These are phyloP conservation scores for Papilio protenor DNA, from an alignment of 2,888 invertebrate genomes.

Conservation along the genomic window DNA sequence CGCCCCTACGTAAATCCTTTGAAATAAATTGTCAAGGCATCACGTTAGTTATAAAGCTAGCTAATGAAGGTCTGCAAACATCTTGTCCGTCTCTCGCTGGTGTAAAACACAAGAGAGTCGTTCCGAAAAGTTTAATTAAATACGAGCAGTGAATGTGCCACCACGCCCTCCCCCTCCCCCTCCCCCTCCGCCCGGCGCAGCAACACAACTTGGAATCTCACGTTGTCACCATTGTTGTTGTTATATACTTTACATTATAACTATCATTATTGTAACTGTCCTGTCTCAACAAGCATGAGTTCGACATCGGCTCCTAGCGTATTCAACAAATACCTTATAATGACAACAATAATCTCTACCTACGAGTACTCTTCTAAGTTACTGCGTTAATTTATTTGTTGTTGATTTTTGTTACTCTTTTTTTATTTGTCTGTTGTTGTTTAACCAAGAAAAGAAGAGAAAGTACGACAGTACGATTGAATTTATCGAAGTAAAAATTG, in stretches of 20 bases:
- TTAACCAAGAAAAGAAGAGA: background rate
- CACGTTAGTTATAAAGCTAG: background rate
- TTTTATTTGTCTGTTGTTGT: background rate
- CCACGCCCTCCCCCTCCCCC: background rate
- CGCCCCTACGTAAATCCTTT: background rate
- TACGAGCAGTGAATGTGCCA: background rate
- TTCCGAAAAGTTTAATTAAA: background rate
- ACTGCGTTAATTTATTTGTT: background rate
- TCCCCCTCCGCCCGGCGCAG: background rate
- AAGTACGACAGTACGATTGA: slow-evolving; percentile 1
- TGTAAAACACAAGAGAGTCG: background rate
- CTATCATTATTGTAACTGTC: background rate
- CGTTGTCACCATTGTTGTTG: background rate
- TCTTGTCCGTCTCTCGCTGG: background rate
- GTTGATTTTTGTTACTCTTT: background rate
- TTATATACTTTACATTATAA: background rate
- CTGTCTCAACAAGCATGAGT: background rate
- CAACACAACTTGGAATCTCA: background rate
- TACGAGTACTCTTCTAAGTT: background rate
- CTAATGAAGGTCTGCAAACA: background rate
- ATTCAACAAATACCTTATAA: background rate
- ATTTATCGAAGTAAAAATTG: slow-evolving; percentile 16
- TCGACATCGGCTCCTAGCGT: background rate
- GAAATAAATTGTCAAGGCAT: background rate
- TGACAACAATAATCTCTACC: background rate